These are phyloP conservation scores for Benthosema pterotum DNA, from an alignment of 2,797 vertebrate genomes.

Conservation along the genomic window DNA sequence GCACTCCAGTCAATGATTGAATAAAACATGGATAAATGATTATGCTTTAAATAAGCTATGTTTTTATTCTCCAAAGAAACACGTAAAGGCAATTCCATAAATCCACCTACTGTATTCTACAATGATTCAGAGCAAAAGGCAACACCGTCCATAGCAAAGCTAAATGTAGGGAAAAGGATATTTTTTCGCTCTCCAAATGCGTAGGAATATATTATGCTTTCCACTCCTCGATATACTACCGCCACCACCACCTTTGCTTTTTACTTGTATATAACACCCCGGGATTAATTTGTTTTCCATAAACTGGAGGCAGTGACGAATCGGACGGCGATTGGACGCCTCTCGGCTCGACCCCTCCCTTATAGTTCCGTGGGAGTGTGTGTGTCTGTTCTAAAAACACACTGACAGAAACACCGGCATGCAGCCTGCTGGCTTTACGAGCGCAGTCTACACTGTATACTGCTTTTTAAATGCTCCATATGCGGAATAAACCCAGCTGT, in stretches of 20 bases:
- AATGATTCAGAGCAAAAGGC: constrained; percentile 18
- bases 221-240: constrained; percentile 64
- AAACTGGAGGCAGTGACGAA: constrained; percentile 90
- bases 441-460: constrained; percentile 83
- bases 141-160: constrained; percentile 31
- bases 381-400: constrained; percentile 90
- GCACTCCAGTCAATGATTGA: neutral
- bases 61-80: constrained; percentile 28
- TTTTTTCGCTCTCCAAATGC: constrained; percentile 66
- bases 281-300: constrained; percentile 91
- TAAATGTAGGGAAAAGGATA: constrained; percentile 47
- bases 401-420: constrained; percentile 82
- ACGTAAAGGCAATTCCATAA: constrained; percentile 24
- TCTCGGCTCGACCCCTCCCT: constrained; percentile 92
- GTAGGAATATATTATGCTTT: constrained; percentile 63
- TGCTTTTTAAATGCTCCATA: constrained; percentile 70
- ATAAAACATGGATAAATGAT: neutral
- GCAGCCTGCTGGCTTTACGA: constrained; percentile 83
- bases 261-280: constrained; percentile 80
- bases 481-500: constrained; percentile 75
- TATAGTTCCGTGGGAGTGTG: constrained; percentile 91
- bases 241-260: constrained; percentile 80
- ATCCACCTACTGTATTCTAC: constrained; percentile 49
- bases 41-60: neutral
- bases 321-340: constrained; percentile 91